Evolutionary conservation across 1,140 invertebrate genomes (phyloP), one percentile per base, ranked within the genome.

Genomic region (Thaumatotibia leucotreta): DNA sequence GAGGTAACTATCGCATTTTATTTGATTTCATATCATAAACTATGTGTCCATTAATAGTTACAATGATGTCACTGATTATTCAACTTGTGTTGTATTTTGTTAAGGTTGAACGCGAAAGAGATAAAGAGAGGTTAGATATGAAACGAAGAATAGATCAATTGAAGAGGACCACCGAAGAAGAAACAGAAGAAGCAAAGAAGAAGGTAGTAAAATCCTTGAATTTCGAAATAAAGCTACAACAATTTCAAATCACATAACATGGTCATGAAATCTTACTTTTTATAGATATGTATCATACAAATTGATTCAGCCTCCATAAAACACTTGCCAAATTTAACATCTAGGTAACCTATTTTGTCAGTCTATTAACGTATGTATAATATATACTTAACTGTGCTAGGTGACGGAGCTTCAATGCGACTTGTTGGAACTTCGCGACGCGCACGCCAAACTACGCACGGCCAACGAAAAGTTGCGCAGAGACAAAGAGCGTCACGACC

Each of bases 371-470:
- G 14, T 0, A 45, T 45, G 17, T 45, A 20, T 2, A 8, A 2
- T 45, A 45, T 45, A n/a, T n/a, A n/a, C n/a, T n/a, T n/a, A n/a
- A n/a, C n/a, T n/a, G 22, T 32, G 49, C 4, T 61, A 91, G 90
- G 88, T 93, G 45, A 91, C 92, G 39, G 93, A 98, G 92, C 83
- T 98, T 14, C 97, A 98, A 87, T 96, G 95, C 77, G 97, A 98
- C 91, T 84, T 98, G 29, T 86, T 98, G 23, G 97, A 98, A 84
- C 87, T 98, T 24, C 92, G 97, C 14, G 97, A 98, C 86, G 97
- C 97, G 20, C 97, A 98, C 83, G 97, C 97, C 4, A 98, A 98
- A 85, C 86, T 98, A 54, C 92, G 97, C 39, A 97, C 97, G n/a
- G 97, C 97, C 39, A 98, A 97, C 82, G 97, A 98, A 72, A 97